Evolutionary conservation across 2,113 vertebrate genomes (phyloP).

Genomic region (Heterotis niloticus): DNA sequence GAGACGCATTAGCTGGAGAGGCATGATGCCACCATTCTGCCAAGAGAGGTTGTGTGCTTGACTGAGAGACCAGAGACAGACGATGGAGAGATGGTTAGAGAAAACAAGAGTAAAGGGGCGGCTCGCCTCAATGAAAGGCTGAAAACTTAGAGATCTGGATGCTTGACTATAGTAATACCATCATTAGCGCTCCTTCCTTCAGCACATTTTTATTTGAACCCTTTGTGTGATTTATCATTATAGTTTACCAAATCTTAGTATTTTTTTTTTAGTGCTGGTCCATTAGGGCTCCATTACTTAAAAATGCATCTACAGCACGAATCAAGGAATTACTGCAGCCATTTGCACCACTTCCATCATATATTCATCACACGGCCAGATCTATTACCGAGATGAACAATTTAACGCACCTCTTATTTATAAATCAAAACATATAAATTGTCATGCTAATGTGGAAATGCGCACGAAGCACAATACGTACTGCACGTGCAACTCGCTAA

Average conservation of each 20-base stretch:
- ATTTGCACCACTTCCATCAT: too few species aligned
- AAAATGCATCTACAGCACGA: too few species aligned
- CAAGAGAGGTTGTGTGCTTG: neutral
- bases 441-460: neutral
- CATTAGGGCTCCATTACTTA: too few species aligned
- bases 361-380: too few species aligned
- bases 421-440: too few species aligned
- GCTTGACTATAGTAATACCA: neutral
- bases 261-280: too few species aligned
- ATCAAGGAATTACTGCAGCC: too few species aligned
- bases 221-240: neutral
- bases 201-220: neutral
- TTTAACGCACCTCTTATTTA: too few species aligned
- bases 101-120: neutral
- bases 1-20: neutral
- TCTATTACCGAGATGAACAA: too few species aligned
- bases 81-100: neutral
- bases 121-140: neutral
- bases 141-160: too few species aligned
- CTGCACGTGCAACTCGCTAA: too few species aligned
- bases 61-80: conserved; percentile 6
- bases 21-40: conserved; percentile 18
- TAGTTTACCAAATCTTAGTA: neutral
- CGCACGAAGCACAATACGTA: neutral
- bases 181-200: neutral